A percentile compares a stretch with the other conserved stretches of the same genome.
Conservation (phyloP, 2,888 invertebrate species). For the Amblyteles armatorius region DNA sequence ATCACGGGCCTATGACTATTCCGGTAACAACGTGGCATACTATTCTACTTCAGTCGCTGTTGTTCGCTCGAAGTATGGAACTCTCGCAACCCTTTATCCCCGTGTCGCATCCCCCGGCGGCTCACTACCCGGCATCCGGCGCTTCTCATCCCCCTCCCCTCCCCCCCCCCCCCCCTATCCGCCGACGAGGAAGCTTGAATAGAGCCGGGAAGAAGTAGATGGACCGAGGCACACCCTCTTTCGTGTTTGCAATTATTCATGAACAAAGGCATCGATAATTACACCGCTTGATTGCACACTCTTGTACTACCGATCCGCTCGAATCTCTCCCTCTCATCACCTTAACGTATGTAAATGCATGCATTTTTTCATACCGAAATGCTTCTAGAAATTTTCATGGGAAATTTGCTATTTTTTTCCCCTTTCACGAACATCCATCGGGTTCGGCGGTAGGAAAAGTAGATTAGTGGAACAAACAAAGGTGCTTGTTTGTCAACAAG, state of each 20-base stretch:
- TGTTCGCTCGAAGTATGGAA: slow-evolving; percentile 15
- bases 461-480: not conserved
- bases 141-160: not conserved
- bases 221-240: slow-evolving; percentile 67
- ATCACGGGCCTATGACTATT: not conserved
- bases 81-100: slow-evolving; percentile 7
- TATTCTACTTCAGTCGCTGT: slow-evolving; percentile 10
- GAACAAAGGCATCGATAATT: slow-evolving; percentile 82
- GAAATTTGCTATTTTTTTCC: not conserved
- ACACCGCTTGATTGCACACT: slow-evolving; percentile 82
- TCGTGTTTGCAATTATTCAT: slow-evolving; percentile 82
- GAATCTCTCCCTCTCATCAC: slow-evolving; percentile 45
- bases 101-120: not conserved
- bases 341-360: slow-evolving; percentile 78
- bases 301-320: slow-evolving; percentile 70
- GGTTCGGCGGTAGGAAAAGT: not conserved
- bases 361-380: slow-evolving; percentile 69
- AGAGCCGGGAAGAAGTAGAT: slow-evolving; percentile 37
- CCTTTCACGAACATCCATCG: not conserved
- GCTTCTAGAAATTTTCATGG: not conserved
- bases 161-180: not conserved
- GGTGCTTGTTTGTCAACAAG: not conserved
- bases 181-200: slow-evolving; percentile 42
- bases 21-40: not conserved
- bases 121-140: slow-evolving; percentile 1